Percentiles rank a stretch among this genome's conserved stretches.
phyloP scores from a whole-genome alignment of 2,888 invertebrate genomes.

The Drosophila seclusa region DNA sequence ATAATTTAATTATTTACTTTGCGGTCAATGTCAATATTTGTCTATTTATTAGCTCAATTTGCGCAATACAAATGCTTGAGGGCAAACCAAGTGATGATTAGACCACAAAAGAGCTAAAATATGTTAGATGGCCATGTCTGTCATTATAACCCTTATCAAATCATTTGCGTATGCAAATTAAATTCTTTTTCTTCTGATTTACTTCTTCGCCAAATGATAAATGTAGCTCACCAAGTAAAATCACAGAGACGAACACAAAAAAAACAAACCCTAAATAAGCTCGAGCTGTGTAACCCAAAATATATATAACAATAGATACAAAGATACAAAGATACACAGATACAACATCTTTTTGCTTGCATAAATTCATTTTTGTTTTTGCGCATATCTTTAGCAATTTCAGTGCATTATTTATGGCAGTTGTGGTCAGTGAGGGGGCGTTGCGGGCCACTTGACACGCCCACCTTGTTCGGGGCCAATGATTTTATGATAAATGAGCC shows the following conservation, averaged over 20 bases:
- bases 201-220: constrained; percentile 30
- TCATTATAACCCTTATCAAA: constrained; percentile 9
- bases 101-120: not conserved
- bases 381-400: constrained; percentile 43
- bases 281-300: constrained; percentile 24
- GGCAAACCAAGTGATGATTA: not conserved
- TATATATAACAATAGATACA: constrained; percentile 7
- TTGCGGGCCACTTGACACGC: constrained; percentile 7
- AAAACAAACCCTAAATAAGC: constrained; percentile 13
- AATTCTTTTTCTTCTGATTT: constrained; percentile 29
- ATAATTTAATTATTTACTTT: constrained; percentile 16
- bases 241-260: constrained; percentile 11
- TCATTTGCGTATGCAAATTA: constrained; percentile 57
- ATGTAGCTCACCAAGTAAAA: constrained; percentile 30
- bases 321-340: constrained; percentile 12
- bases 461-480: constrained; percentile 39
- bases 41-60: constrained; percentile 1
- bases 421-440: constrained; percentile 44
- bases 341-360: constrained; percentile 31
- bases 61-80: not conserved
- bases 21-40: constrained; percentile 20
- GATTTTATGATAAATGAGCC: constrained; percentile 72
- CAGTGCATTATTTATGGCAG: constrained; percentile 64
- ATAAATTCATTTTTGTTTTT: constrained; percentile 21
- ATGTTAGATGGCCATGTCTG: not conserved